These are phyloP conservation scores for Hetaerina titia DNA, from an alignment of 2,888 invertebrate species.

Conservation along the genomic window DNA sequence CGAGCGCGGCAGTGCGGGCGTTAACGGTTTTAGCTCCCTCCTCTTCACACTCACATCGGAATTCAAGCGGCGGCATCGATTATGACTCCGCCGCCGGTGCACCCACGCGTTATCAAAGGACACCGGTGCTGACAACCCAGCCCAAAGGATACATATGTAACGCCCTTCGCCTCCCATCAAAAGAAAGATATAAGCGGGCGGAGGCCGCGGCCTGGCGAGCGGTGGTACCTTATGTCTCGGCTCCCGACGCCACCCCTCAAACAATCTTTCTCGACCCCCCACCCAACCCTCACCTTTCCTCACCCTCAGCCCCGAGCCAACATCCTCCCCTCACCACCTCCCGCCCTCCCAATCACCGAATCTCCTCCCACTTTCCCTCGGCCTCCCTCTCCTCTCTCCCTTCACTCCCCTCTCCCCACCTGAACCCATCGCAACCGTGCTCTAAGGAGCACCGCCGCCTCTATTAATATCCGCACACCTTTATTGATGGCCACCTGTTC, in stretches of 20 bases:
- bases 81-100: constrained; percentile 33
- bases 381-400: background rate
- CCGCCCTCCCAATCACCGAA: background rate
- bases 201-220: too few species aligned
- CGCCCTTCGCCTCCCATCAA: constrained; percentile 35
- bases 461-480: constrained; percentile 51
- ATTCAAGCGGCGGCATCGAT: background rate
- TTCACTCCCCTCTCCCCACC: background rate
- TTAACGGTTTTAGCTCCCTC: background rate
- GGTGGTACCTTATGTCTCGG: constrained; percentile 15
- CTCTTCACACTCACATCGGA: constrained; percentile 25
- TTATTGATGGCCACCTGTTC: constrained; percentile 66
- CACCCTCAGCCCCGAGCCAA: background rate
- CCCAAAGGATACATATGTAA: constrained; percentile 35
- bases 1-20: background rate
- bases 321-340: background rate
- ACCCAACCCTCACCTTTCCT: background rate
- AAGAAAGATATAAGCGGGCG: background rate
- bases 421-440: background rate
- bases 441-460: constrained; percentile 27
- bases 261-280: background rate
- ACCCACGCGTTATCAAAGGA: constrained; percentile 39
- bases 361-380: background rate
- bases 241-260: background rate
- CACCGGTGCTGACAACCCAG: constrained; percentile 35